phyloP scores from a whole-genome alignment of 2,797 vertebrate genomes.

The Acipenser transmontanus region DNA sequence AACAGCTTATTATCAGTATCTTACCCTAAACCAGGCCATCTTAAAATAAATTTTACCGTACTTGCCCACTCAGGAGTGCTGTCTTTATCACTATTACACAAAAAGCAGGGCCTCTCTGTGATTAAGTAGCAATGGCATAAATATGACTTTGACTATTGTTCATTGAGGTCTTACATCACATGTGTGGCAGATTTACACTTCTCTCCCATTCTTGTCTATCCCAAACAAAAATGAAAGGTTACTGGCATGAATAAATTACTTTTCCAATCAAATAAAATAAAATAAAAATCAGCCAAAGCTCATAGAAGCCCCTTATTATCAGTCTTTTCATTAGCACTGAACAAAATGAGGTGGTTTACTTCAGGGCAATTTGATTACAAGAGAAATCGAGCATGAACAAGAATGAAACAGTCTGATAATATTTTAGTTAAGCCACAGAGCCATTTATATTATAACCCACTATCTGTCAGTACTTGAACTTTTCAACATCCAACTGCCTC shows the following conservation, averaged over 20 bases:
- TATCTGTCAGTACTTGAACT: conserved; percentile 33
- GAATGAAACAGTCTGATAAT: conserved; percentile 34
- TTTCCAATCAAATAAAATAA: conserved; percentile 15
- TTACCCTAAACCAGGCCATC: too few species aligned
- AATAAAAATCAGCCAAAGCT: conserved; percentile 23
- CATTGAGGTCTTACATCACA: conserved; percentile 34
- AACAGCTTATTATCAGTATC: too few species aligned
- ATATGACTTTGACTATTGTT: conserved; percentile 31
- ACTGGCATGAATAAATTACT: conserved; percentile 47
- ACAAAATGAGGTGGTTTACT: conserved; percentile 36
- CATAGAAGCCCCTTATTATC: conserved; percentile 19
- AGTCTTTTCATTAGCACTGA: conserved; percentile 30
- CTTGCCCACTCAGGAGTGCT: too few species aligned
- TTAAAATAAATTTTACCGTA: too few species aligned
- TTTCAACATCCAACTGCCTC: conserved; percentile 23
- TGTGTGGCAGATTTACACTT: conserved; percentile 42
- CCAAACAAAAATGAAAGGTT: conserved; percentile 33
- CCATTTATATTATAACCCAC: conserved; percentile 38
- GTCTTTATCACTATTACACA: too few species aligned
- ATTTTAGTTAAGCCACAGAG: conserved; percentile 32
- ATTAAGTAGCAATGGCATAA: conserved; percentile 19
- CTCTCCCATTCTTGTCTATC: conserved; percentile 15
- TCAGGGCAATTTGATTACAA: conserved; percentile 34
- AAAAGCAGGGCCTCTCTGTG: conserved; percentile 3
- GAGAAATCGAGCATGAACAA: conserved; percentile 36